Conservation (phyloP, 2,888 invertebrate genomes). For the Heliconius sara region DNA sequence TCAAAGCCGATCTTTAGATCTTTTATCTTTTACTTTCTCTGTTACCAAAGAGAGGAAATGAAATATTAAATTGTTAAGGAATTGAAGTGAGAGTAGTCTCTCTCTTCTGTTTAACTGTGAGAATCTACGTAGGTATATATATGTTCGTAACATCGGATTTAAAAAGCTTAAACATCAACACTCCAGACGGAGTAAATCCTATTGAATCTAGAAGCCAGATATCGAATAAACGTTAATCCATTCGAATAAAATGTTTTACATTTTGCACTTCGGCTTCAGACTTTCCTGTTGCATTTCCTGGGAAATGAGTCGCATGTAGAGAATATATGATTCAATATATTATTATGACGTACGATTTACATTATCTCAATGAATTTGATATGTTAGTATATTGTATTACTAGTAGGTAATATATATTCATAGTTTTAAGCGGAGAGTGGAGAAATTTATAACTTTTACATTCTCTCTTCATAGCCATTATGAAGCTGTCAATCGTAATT, state of each 20-base stretch:
- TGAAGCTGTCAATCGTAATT: too few relatives aligned
- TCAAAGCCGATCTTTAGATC: too few relatives aligned
- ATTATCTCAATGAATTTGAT: neutral
- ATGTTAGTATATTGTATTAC: too few relatives aligned
- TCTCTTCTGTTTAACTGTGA: too few relatives aligned
- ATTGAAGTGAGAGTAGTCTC: too few relatives aligned
- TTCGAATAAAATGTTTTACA: conserved; percentile 2
- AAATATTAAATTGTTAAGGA: too few relatives aligned
- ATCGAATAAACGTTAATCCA: conserved; percentile 14
- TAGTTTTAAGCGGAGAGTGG: too few relatives aligned
- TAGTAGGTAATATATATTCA: too few relatives aligned
- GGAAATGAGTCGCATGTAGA: neutral
- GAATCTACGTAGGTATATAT: neutral
- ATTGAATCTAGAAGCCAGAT: conserved; percentile 18
- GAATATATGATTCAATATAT: neutral
- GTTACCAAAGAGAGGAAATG: too few relatives aligned
- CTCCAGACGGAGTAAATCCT: conserved; percentile 1
- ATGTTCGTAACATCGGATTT: neutral
- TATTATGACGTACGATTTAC: neutral
- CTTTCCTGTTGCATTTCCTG: conserved; percentile 20
- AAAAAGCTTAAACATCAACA: neutral
- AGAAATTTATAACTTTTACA: too few relatives aligned
- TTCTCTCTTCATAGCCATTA: too few relatives aligned
- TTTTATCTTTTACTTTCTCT: too few relatives aligned
- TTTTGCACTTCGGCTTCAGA: neutral